A percentile compares a stretch with the other conserved stretches of the same genome.
Evolutionary conservation across 2,113 vertebrate species (phyloP).

Genomic region (Stictonetta naevosa): DNA sequence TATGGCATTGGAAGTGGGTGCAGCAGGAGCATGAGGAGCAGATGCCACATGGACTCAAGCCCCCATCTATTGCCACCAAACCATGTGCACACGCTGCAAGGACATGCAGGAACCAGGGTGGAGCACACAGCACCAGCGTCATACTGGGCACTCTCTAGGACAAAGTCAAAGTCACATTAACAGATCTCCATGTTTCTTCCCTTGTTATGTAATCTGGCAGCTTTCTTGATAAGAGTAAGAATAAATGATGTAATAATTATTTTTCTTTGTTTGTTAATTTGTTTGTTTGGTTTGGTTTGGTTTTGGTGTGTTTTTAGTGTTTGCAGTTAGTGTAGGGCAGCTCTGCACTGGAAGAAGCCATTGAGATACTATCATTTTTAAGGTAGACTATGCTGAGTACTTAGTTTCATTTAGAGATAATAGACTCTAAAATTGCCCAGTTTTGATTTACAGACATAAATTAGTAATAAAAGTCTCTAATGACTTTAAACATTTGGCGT

Average conservation of each 20-base stretch:
- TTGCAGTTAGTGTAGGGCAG: not conserved
- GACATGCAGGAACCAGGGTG: rapidly evolving
- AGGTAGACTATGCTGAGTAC: not conserved
- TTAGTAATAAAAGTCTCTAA: slow-evolving; percentile 53
- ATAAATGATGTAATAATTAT: not conserved
- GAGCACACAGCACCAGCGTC: not conserved
- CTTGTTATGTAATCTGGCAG: not conserved
- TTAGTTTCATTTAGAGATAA: slow-evolving; percentile 2
- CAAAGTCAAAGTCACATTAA: not conserved
- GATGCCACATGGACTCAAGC: not conserved
- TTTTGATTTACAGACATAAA: slow-evolving; percentile 55
- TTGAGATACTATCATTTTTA: not conserved
- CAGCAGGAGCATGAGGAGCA: not conserved
- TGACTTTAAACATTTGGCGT: not conserved
- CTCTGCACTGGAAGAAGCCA: not conserved
- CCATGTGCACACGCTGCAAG: not conserved
- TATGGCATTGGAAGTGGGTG: not conserved
- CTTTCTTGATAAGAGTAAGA: not conserved
- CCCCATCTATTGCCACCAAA: not conserved
- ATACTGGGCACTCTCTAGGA: rapidly evolving
- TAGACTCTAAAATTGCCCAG: slow-evolving; percentile 6
- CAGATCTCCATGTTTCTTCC: not conserved
- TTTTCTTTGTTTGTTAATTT: no score
- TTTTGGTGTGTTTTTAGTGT: not conserved
- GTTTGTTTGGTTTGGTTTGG: not conserved